phyloP scores from a whole-genome alignment of 2,888 invertebrate species.

The Leucoma salicis region DNA sequence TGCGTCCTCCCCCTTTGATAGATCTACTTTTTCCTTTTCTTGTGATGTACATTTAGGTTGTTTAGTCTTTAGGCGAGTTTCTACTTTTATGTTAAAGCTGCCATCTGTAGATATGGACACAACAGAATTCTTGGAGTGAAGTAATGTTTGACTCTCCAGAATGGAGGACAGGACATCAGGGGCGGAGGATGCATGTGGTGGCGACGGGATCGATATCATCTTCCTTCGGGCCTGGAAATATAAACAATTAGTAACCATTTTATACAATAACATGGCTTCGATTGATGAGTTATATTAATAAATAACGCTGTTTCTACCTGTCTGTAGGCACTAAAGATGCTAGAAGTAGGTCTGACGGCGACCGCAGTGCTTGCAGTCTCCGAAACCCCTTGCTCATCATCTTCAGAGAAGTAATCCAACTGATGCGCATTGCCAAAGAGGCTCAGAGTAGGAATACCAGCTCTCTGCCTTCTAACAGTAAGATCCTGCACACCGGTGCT shows the following conservation, averaged over 20 bases:
- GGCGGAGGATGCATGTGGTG: constrained; percentile 64
- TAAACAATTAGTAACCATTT: neutral
- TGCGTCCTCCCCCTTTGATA: constrained; percentile 46
- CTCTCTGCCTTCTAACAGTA: constrained; percentile 33
- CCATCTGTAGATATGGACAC: constrained; percentile 84
- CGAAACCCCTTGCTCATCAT: constrained; percentile 50
- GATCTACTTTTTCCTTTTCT: constrained; percentile 41
- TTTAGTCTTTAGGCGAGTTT: constrained; percentile 23
- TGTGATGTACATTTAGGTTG: constrained; percentile 6
- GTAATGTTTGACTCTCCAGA: constrained; percentile 85
- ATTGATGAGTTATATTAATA: too few relatives aligned
- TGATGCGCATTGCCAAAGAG: constrained; percentile 86
- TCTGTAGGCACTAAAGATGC: constrained; percentile 63
- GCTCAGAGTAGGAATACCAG: constrained; percentile 52
- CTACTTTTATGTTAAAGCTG: constrained; percentile 77
- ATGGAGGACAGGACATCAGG: constrained; percentile 87
- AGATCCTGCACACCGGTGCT: constrained; percentile 25
- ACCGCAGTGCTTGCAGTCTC: constrained; percentile 59
- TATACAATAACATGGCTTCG: too few relatives aligned
- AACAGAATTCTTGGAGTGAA: constrained; percentile 85
- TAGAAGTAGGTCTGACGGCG: constrained; percentile 69
- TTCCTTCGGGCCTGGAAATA: constrained; percentile 71
- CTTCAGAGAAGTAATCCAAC: constrained; percentile 86
- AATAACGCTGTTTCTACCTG: too few relatives aligned
- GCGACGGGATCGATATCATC: constrained; percentile 62